phyloP scores from a whole-genome alignment of 2,888 invertebrate genomes.

The Chrysolina oricalcia region DNA sequence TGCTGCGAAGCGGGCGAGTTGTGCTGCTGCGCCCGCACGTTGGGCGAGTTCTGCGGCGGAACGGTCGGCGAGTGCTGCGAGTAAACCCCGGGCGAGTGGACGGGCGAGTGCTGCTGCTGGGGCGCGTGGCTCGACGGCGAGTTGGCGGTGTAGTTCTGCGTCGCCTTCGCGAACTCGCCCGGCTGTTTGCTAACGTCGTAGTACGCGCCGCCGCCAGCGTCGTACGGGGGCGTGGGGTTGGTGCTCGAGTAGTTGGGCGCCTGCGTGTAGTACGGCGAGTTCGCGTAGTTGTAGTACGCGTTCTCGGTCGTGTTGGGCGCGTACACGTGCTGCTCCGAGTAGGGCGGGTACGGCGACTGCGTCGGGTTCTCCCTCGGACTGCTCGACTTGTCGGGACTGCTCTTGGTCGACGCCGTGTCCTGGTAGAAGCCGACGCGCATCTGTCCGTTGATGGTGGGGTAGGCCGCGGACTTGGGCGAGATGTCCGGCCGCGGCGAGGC shows the following conservation, averaged over 20 bases:
- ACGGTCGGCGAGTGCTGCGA: conserved; percentile 50
- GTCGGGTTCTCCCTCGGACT: conserved; percentile 85
- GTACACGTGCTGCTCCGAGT: conserved; percentile 76
- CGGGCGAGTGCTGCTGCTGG: conserved; percentile 58
- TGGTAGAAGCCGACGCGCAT: conserved; percentile 92
- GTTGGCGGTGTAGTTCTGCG: conserved; percentile 67
- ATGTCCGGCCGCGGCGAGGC: conserved; percentile 85
- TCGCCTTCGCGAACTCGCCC: conserved; percentile 49
- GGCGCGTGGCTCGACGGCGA: conserved; percentile 66
- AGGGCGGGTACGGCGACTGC: conserved; percentile 76
- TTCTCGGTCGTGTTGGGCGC: conserved; percentile 74
- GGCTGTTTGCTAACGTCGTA: conserved; percentile 77
- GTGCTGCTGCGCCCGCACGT: conserved; percentile 47
- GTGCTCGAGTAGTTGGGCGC: conserved; percentile 69
- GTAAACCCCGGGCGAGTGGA: conserved; percentile 54
- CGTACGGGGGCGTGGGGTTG: conserved; percentile 72
- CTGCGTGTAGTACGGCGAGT: conserved; percentile 68
- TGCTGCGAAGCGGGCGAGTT: conserved; percentile 50
- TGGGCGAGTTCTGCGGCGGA: conserved; percentile 48
- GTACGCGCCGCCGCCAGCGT: conserved; percentile 66
- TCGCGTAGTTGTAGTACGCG: conserved; percentile 65
- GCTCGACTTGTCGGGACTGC: conserved; percentile 88
- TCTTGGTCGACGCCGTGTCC: conserved; percentile 87
- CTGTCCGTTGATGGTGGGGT: conserved; percentile 85
- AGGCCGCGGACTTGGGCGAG: conserved; percentile 77